A percentile compares a stretch with the other conserved stretches of the same genome.
These are phyloP conservation scores for Neodiprion lecontei DNA, from an alignment of 1,140 invertebrate species.

Conservation along the genomic window DNA sequence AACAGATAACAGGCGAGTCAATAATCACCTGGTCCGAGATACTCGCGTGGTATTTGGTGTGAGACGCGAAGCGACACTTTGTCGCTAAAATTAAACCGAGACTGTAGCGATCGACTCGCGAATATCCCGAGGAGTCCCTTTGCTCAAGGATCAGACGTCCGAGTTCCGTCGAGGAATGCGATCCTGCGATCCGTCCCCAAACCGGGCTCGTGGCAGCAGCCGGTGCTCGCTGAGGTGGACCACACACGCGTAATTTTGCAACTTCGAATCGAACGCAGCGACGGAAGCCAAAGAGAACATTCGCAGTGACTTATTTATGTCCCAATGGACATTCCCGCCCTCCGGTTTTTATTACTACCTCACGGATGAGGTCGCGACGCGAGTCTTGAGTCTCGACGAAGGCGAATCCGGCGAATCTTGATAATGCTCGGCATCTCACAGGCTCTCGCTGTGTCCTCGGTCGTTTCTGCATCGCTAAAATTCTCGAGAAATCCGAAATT, in stretches of 20 bases:
- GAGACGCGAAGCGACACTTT: not conserved
- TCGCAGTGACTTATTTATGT: not conserved
- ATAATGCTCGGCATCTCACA: constrained; percentile 7
- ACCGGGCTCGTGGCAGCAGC: constrained; percentile 21
- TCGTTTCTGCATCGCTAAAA: not conserved
- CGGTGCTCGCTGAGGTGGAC: constrained; percentile 18
- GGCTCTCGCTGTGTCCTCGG: not conserved
- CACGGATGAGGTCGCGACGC: not conserved
- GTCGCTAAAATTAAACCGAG: not conserved
- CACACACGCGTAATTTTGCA: constrained; percentile 19
- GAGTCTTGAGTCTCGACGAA: not conserved
- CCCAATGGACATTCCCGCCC: not conserved
- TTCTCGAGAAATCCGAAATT: not conserved
- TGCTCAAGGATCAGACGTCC: constrained; percentile 10
- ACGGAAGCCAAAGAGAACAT: not conserved
- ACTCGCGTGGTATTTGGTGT: not conserved
- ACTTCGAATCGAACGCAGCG: not conserved
- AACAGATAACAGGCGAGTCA: not conserved
- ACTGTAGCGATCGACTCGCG: not conserved
- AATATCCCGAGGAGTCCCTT: not conserved
- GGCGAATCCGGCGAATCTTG: constrained; percentile 13
- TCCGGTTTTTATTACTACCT: constrained; percentile 8
- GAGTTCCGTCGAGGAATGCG: constrained; percentile 31
- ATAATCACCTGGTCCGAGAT: not conserved
- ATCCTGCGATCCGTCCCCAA: constrained; percentile 32